These are phyloP conservation scores for Caenorhabditis sp. DNA, from an alignment of 2,888 invertebrate genomes.

Conservation along the genomic window DNA sequence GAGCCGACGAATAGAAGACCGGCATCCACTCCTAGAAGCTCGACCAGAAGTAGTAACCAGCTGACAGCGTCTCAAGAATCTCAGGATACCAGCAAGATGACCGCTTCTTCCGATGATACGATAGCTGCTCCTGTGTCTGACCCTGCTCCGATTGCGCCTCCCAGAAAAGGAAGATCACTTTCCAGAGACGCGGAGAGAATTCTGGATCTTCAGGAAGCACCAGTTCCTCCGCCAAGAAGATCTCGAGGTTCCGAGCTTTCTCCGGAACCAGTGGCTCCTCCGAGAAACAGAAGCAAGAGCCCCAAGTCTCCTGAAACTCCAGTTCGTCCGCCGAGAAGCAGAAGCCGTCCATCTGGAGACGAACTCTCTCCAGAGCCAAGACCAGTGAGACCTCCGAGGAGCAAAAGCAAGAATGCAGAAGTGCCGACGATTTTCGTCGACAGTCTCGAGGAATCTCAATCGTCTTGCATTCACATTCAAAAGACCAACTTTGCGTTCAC, in stretches of 20 bases:
- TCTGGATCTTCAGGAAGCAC: neutral
- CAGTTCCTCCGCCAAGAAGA: conserved; percentile 14
- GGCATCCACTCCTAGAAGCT: conserved; percentile 32
- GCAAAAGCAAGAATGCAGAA: conserved; percentile 24
- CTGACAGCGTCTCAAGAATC: conserved; percentile 32
- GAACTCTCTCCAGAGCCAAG: conserved; percentile 29
- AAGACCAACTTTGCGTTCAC: conserved; percentile 46
- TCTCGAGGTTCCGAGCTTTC: conserved; percentile 11
- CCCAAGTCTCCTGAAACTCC: conserved; percentile 3
- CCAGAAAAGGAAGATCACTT: conserved; percentile 31
- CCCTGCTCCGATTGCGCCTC: too few species aligned
- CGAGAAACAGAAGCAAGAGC: conserved; percentile 18
- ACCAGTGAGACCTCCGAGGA: conserved; percentile 39
- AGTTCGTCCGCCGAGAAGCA: conserved; percentile 26
- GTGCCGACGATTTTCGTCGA: conserved; percentile 9
- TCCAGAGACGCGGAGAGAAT: conserved; percentile 33
- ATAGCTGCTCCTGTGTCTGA: conserved; percentile 32
- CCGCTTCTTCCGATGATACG: conserved; percentile 5
- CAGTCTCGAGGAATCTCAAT: conserved; percentile 40
- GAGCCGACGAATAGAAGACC: conserved; percentile 42
- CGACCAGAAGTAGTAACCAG: conserved; percentile 41
- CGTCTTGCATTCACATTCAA: conserved; percentile 48
- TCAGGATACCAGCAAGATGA: conserved; percentile 35
- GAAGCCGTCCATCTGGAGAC: conserved; percentile 24
- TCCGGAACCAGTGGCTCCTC: conserved; percentile 42